Evolutionary conservation across 2,888 invertebrate genomes (phyloP).

Genomic region (Papilio demoleus): DNA sequence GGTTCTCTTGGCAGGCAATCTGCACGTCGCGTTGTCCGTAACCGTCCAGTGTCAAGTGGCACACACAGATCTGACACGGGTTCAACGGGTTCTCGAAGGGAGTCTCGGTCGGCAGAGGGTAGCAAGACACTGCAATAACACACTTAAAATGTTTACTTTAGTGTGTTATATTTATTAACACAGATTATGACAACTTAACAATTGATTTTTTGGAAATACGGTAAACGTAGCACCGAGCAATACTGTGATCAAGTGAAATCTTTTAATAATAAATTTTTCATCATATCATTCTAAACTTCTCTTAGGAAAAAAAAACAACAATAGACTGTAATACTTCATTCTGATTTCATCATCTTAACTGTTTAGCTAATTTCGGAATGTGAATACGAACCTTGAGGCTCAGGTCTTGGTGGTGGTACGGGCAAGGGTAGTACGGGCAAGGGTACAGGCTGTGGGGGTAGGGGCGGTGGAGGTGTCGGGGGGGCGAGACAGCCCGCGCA

Average conservation of each 20-base stretch:
- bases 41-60: constrained; percentile 46
- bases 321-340: no score
- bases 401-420: constrained; percentile 39
- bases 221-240: no score
- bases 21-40: constrained; percentile 55
- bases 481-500: constrained; percentile 55
- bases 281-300: no score
- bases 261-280: no score
- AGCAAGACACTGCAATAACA: constrained; percentile 54
- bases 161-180: not conserved
- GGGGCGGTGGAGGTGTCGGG: constrained; percentile 34
- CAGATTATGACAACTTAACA: not conserved
- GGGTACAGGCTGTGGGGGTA: constrained; percentile 41
- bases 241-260: no score
- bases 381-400: constrained; percentile 46
- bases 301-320: no score
- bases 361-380: not conserved
- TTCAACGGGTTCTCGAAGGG: constrained; percentile 69
- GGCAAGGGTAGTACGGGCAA: constrained; percentile 34
- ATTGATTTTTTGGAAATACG: no score
- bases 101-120: constrained; percentile 60
- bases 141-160: not conserved
- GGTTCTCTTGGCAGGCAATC: constrained; percentile 63
- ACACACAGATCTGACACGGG: constrained; percentile 67
- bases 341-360: no score